A percentile compares a stretch with the other conserved stretches of the same genome.
Conservation (phyloP, 2,888 invertebrate genomes). For the Neoitamus cyanurus region DNA sequence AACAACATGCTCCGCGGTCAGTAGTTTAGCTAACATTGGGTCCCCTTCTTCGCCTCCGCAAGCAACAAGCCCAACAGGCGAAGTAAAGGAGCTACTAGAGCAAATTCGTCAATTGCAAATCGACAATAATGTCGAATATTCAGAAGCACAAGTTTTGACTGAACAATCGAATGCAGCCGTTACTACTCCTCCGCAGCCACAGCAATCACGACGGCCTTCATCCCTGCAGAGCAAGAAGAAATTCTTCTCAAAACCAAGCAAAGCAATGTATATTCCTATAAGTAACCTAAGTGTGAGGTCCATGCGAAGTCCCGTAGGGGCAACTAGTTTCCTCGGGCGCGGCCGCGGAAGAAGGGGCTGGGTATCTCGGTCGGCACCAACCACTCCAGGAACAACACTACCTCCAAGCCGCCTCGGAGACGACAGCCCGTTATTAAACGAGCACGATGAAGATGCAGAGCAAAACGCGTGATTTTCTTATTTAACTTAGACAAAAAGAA, state of each 20-base stretch:
- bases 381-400: conserved; percentile 76
- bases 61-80: conserved; percentile 84
- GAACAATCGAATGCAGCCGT: conserved; percentile 56
- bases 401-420: conserved; percentile 74
- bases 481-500: not conserved
- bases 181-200: conserved; percentile 55
- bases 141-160: conserved; percentile 54
- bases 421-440: conserved; percentile 73
- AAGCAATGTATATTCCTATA: conserved; percentile 78
- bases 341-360: conserved; percentile 70
- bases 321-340: conserved; percentile 61
- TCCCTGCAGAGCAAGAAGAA: conserved; percentile 64
- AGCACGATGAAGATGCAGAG: conserved; percentile 69
- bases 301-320: conserved; percentile 63
- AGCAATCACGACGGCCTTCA: conserved; percentile 57
- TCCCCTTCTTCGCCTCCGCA: conserved; percentile 81
- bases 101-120: conserved; percentile 77
- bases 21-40: conserved; percentile 75
- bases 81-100: conserved; percentile 78
- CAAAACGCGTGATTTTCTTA: conserved; percentile 40
- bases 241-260: conserved; percentile 70
- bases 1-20: conserved; percentile 74
- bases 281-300: conserved; percentile 56
- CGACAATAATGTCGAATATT: conserved; percentile 66
- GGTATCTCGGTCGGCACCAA: conserved; percentile 82